Conservation (phyloP, 2,888 invertebrate species). For the Lagria hirta region DNA sequence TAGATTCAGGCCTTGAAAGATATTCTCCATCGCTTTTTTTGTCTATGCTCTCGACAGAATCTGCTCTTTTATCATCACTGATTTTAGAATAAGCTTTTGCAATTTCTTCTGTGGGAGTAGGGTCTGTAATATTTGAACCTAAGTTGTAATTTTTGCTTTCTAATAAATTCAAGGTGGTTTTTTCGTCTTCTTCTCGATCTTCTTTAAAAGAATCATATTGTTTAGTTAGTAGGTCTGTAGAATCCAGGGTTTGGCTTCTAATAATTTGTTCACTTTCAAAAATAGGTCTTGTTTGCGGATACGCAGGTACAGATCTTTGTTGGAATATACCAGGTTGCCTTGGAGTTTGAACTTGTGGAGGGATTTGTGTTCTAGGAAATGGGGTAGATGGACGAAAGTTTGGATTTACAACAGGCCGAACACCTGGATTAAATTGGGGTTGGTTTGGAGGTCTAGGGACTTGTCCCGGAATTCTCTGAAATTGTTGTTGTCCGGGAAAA, state of each 20-base stretch:
- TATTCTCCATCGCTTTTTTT: slow-evolving; percentile 36
- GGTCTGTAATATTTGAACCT: slow-evolving; percentile 56
- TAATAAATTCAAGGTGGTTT: slow-evolving; percentile 51
- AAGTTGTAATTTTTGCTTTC: slow-evolving; percentile 61
- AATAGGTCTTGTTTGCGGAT: slow-evolving; percentile 29
- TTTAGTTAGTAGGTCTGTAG: slow-evolving; percentile 42
- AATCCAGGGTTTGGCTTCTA: slow-evolving; percentile 48
- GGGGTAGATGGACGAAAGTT: slow-evolving; percentile 55
- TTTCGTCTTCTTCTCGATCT: slow-evolving; percentile 36
- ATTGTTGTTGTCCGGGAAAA: slow-evolving; percentile 45
- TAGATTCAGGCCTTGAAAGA: slow-evolving; percentile 43
- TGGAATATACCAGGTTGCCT: slow-evolving; percentile 40
- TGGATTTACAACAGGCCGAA: slow-evolving; percentile 33
- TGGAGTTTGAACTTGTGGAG: slow-evolving; percentile 31
- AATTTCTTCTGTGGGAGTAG: slow-evolving; percentile 55
- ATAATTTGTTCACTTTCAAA: slow-evolving; percentile 18
- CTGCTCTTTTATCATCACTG: slow-evolving; percentile 57
- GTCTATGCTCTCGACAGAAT: slow-evolving; percentile 43
- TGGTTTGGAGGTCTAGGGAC: slow-evolving; percentile 38
- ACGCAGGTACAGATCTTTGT: slow-evolving; percentile 42
- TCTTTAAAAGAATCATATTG: slow-evolving; percentile 56
- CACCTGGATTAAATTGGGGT: slow-evolving; percentile 31
- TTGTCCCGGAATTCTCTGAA: slow-evolving; percentile 37
- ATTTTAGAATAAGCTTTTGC: slow-evolving; percentile 59
- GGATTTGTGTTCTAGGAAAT: slow-evolving; percentile 56